phyloP scores from a whole-genome alignment of 2,113 vertebrate species.

The western clawed frog (Xenopus tropicalis) region DNA sequence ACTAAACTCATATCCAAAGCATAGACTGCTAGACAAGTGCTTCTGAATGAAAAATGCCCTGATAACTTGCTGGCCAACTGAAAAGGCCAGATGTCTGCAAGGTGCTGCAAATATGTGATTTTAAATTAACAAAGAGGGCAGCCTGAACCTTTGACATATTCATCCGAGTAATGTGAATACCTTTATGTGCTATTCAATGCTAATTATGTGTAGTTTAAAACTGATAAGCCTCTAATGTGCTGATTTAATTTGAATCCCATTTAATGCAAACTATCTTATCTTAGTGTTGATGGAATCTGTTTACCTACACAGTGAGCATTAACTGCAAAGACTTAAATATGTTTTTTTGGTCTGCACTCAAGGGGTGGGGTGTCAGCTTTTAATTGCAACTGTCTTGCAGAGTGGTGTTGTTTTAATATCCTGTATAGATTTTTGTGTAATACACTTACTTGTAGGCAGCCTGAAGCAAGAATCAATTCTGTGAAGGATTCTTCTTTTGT shows the following conservation, averaged over 20 bases:
- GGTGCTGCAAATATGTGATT: rapidly evolving
- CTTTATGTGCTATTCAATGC: background rate
- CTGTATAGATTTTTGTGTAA: constrained; percentile 99
- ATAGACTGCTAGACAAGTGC: background rate
- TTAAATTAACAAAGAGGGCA: constrained; percentile 15
- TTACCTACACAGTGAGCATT: constrained; percentile 53
- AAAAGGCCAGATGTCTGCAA: background rate
- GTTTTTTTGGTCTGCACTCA: constrained; percentile 69
- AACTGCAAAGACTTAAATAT: constrained; percentile 62
- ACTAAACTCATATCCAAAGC: background rate
- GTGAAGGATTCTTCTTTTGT: constrained; percentile 98
- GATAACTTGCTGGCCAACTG: constrained; percentile 9
- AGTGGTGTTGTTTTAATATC: constrained; percentile 99
- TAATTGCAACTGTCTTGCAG: constrained; percentile 99
- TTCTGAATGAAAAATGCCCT: constrained; percentile 23
- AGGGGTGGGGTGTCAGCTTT: constrained; percentile 89
- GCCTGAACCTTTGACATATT: background rate
- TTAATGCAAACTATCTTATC: background rate
- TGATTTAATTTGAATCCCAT: constrained; percentile 44
- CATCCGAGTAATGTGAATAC: background rate
- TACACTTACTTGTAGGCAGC: constrained; percentile 99
- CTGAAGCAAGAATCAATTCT: constrained; percentile 99
- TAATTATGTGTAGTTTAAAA: constrained; percentile 32
- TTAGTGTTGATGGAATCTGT: constrained; percentile 20
- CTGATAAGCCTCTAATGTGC: constrained; percentile 21